A percentile compares a stretch with the other conserved stretches of the same genome.
phyloP scores from a whole-genome alignment of 2,888 invertebrate genomes.

The Ormyrus thymus region DNA sequence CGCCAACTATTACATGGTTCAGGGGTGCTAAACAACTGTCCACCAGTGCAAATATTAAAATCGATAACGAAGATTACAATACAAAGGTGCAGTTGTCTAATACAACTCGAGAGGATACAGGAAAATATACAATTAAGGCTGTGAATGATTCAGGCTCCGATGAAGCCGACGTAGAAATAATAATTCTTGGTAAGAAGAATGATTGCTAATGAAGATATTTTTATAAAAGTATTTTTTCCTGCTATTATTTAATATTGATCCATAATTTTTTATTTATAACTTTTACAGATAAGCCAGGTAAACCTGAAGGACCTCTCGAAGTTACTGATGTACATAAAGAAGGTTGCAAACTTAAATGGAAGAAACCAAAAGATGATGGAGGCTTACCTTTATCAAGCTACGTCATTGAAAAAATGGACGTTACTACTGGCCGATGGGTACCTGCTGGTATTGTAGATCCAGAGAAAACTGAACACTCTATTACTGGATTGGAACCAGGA shows the following conservation, averaged over 20 bases:
- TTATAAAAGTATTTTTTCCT: too few species aligned
- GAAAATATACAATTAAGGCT: conserved; percentile 92
- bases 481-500: conserved; percentile 93
- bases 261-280: not conserved
- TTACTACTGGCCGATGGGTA: conserved; percentile 89
- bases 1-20: conserved; percentile 91
- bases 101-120: conserved; percentile 89
- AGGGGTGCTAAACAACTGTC: conserved; percentile 82
- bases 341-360: conserved; percentile 95
- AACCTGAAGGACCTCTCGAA: conserved; percentile 94
- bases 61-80: conserved; percentile 94
- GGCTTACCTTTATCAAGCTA: conserved; percentile 93
- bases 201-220: too few species aligned
- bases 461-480: conserved; percentile 87
- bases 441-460: conserved; percentile 90
- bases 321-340: conserved; percentile 94
- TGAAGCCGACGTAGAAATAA: conserved; percentile 94
- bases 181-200: conserved; percentile 81
- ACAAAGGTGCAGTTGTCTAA: conserved; percentile 89
- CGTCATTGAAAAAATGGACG: conserved; percentile 96
- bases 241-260: not conserved
- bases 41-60: conserved; percentile 81
- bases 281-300: conserved; percentile 84
- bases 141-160: conserved; percentile 96
- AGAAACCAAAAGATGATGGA: conserved; percentile 96